Percentiles rank a stretch among this genome's conserved stretches.
Conservation (phyloP, 2,113 vertebrate species). For the Todiramphus saurophagus region DNA sequence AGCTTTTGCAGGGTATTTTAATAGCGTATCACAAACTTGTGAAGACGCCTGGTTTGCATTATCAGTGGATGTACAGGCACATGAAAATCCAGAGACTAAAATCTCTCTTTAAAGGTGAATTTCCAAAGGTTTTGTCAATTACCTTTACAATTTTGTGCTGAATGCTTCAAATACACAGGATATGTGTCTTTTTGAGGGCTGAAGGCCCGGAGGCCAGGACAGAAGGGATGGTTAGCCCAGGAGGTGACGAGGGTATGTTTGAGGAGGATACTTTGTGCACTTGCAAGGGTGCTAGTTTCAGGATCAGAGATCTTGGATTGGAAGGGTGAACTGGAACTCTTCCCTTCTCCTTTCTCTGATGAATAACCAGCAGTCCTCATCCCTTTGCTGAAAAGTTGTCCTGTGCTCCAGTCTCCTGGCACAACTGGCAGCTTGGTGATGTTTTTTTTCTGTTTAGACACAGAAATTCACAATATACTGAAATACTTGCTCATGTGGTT, state of each 20-base stretch:
- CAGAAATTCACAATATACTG: not conserved
- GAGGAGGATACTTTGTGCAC: not conserved
- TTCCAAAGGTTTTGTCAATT: not conserved
- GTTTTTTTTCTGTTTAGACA: not conserved
- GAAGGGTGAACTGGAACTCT: not conserved
- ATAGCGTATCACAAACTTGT: not conserved
- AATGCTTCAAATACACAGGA: not conserved
- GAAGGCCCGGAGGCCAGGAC: not conserved
- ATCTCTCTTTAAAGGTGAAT: not conserved
- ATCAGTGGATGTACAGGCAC: not conserved
- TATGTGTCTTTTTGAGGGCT: not conserved
- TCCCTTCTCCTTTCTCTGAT: not conserved
- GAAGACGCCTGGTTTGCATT: not conserved
- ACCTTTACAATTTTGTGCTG: not conserved
- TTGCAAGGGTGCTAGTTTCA: not conserved
- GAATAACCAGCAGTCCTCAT: not conserved
- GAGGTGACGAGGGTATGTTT: no score
- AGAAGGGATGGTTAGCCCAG: not conserved
- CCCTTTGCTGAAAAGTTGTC: not conserved
- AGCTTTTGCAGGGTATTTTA: conserved; percentile 4
- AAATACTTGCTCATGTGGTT: not conserved
- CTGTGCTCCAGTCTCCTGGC: not conserved
- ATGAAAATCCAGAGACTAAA: not conserved
- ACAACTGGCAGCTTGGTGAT: not conserved
- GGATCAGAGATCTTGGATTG: not conserved